phyloP scores from a whole-genome alignment of 2,113 vertebrate genomes.

The Rhabdornis inornatus region DNA sequence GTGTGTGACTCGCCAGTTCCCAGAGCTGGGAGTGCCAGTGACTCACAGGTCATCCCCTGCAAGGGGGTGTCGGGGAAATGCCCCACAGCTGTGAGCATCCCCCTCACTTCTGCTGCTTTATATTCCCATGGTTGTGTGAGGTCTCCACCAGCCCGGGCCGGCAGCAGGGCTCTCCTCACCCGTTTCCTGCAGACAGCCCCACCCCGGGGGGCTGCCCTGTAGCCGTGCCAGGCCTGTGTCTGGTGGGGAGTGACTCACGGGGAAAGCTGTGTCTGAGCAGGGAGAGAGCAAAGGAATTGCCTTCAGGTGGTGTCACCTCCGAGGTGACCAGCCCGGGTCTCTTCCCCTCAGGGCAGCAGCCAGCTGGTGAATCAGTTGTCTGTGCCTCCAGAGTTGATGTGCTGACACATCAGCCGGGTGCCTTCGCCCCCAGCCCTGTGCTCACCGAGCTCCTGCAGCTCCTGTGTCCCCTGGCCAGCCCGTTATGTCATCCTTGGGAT shows the following conservation, averaged over 20 bases:
- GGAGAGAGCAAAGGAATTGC: slow-evolving; percentile 38
- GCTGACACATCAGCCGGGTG: not conserved
- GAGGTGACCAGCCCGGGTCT: slow-evolving; percentile 48
- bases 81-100: not conserved
- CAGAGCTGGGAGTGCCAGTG: slow-evolving; percentile 10
- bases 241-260: slow-evolving; percentile 71
- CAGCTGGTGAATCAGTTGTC: slow-evolving; percentile 34
- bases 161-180: slow-evolving; percentile 32
- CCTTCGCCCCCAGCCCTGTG: not conserved
- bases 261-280: slow-evolving; percentile 61
- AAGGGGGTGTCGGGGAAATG: not conserved
- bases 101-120: not conserved
- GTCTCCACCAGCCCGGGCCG: not conserved
- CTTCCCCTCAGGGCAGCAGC: slow-evolving; percentile 39
- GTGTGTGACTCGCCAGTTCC: slow-evolving; percentile 1
- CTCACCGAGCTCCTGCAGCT: not conserved
- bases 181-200: slow-evolving; percentile 63
- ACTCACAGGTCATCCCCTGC: not conserved
- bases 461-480: not conserved
- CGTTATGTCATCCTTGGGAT: not conserved
- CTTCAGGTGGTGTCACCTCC: slow-evolving; percentile 72
- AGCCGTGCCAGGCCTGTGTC: slow-evolving; percentile 58
- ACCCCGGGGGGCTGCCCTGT: slow-evolving; percentile 37
- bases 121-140: not conserved
- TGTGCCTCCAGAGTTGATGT: not conserved